These are phyloP conservation scores for human (Homo sapiens) DNA, from an alignment of 2,113 vertebrate species.

Conservation along the genomic window GRCh38 chr12:32584001-32584500, in stretches of 20 bases:
- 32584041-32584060: not conserved
- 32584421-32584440: not conserved
- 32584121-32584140: not conserved
- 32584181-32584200: not conserved
- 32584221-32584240: not conserved
- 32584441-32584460: not conserved
- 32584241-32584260: not conserved
- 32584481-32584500: not conserved
- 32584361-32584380: not conserved
- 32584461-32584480: not conserved
- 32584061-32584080: not conserved
- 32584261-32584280: rapidly evolving
- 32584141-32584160: not conserved
- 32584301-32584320: not conserved
- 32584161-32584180: not conserved
- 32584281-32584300: not conserved
- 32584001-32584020: not conserved
- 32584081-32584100: not conserved
- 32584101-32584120: not conserved
- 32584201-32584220: not conserved
- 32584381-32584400: conserved; percentile 2
- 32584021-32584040: not conserved
- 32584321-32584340: not conserved
- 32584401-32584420: not conserved
- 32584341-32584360: not conserved